These are phyloP conservation scores for Zaprionus lineosus DNA, from an alignment of 2,888 invertebrate genomes.

Conservation along the genomic window DNA sequence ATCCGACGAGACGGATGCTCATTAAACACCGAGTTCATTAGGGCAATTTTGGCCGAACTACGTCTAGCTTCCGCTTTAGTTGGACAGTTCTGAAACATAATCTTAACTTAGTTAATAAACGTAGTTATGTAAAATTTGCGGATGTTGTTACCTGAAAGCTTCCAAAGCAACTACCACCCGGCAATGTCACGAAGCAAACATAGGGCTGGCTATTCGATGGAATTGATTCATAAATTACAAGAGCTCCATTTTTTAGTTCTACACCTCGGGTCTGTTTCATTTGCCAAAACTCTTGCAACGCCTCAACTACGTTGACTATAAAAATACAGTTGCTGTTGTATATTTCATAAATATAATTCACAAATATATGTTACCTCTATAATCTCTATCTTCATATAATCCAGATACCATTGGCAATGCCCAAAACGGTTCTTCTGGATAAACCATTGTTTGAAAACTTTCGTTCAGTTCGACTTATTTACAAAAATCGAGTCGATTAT, in stretches of 20 bases:
- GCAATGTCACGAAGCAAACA: constrained; percentile 96
- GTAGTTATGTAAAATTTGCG: not conserved
- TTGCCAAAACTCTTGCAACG: constrained; percentile 98
- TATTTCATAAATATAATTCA: not conserved
- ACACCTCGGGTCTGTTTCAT: constrained; percentile 95
- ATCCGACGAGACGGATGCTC: constrained; percentile 96
- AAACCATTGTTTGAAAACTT: constrained; percentile 80
- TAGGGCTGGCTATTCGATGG: constrained; percentile 95
- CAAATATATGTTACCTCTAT: constrained; percentile 76
- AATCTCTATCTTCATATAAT: constrained; percentile 82
- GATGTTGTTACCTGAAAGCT: constrained; percentile 90
- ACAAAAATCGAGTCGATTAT: constrained; percentile 22
- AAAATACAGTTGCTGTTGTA: not conserved
- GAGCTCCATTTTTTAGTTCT: constrained; percentile 92
- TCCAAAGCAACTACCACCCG: constrained; percentile 97
- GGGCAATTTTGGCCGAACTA: constrained; percentile 96
- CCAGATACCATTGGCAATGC: constrained; percentile 82
- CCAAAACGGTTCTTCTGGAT: constrained; percentile 83
- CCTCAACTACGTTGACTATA: constrained; percentile 96
- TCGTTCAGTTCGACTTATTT: constrained; percentile 29
- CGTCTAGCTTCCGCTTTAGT: constrained; percentile 97
- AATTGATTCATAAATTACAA: constrained; percentile 97
- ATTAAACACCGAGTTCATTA: constrained; percentile 98
- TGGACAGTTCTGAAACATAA: constrained; percentile 89
- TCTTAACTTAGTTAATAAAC: not conserved